These are phyloP conservation scores for Gavia stellata DNA, from an alignment of 2,113 vertebrate genomes.

Conservation along the genomic window DNA sequence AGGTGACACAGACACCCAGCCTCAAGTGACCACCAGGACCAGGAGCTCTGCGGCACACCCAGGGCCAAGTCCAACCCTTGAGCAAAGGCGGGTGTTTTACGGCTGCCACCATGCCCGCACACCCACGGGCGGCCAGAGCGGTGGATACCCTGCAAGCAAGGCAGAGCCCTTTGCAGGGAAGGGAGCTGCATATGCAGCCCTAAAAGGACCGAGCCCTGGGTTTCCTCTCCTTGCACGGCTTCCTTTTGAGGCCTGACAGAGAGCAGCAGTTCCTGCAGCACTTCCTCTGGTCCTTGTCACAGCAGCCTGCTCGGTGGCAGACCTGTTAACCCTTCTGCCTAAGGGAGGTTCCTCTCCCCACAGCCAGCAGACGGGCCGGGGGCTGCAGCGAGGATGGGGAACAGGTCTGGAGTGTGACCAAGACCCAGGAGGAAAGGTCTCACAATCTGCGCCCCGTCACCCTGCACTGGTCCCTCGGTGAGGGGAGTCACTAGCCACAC, in stretches of 20 bases:
- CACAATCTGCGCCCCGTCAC: background rate
- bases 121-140: background rate
- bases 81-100: background rate
- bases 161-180: background rate
- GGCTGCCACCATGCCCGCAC: background rate
- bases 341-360: background rate
- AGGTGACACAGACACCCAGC: background rate
- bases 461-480: background rate
- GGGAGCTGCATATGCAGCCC: background rate
- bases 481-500: background rate
- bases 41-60: background rate
- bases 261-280: constrained; percentile 29
- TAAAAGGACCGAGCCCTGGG: background rate
- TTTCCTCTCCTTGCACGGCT: constrained; percentile 15
- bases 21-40: background rate
- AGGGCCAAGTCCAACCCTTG: background rate
- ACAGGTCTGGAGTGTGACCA: background rate
- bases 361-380: background rate
- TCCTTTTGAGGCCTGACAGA: constrained; percentile 18
- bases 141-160: background rate
- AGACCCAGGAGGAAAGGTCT: background rate
- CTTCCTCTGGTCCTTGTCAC: constrained; percentile 12
- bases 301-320: background rate
- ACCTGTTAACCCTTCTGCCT: constrained; percentile 3
- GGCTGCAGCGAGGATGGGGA: background rate